Base-by-base conservation (phyloP, 2,888 invertebrate species). In the Xylophagus ater region DNA sequence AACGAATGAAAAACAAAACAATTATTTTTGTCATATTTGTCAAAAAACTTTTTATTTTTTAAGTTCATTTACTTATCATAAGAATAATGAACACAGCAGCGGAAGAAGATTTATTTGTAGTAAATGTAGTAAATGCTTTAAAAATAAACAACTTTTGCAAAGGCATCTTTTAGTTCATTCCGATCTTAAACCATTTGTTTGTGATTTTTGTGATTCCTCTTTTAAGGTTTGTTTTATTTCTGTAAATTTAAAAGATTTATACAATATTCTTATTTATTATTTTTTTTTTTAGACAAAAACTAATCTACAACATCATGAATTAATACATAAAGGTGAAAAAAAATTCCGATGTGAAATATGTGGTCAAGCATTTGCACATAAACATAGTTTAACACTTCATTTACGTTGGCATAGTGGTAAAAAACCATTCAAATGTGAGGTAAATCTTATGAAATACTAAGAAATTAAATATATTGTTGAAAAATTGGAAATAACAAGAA, bases 111-210 rank as follows among this genome's bases (percentile, higher is more conserved):
- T 77, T 58, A 76, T 79, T 24, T 86, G 86, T 59, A 73, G 71
- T 53, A 77, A 78, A 53, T 87, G 87, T 60, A 73, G 74, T 34
- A 83, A 81, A 59, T 67, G 71, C 40, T 88, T 87, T 65, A 76
- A 77, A 49, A 81, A 81, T 57, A 77, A 76, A 47, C 80, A 80
- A 54, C 64, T 83, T 37, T 63, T 86, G 47, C 73, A 78, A 55
- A 69, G 81, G 47, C 83, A 94, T 71, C 76, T 89, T 68, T 56
- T 83, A 49, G 76, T 87, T 48, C 78, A 94, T 72, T 74, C 81
- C 49, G 71, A 79, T 35, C 71, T 71, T 24, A 65, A 82, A 24
- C 78, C 76, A 1, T 78, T 70, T 52, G 56, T 64, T 32, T 83
- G 82, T 58, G 70, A 71, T 56, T 67, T 72, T 13, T 71, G 74